Evolutionary conservation across 1,140 invertebrate species (phyloP), one percentile per base, ranked within the genome.

Genomic region (Sminthurinus signatus): DNA sequence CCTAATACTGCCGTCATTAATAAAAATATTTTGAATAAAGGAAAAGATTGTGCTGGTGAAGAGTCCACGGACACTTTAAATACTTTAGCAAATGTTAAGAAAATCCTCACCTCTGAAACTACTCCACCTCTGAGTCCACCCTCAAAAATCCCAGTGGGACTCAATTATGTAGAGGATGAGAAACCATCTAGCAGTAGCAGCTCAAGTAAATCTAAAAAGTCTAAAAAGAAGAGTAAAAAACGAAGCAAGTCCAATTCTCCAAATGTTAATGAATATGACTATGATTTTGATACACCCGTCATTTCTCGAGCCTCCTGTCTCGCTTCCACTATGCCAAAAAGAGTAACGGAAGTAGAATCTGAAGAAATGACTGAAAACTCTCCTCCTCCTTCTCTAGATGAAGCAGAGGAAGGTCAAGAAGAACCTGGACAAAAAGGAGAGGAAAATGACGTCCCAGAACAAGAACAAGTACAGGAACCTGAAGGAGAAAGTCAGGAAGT

Each of bases 61-160:
- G 50, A 62, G 19, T 28, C 48, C 5, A 54, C 31, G 28, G 60
- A 62, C 15, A 62, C 31, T 21, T 51, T 10, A 36, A 48, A 61
- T 36, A 25, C 25, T 5, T 19, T 25, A 12, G 5, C 23, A 10
- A 25, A 27, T 12, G 50, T 25, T 14, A 4, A 28, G 50, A 52
- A 17, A 46, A 46, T n/a, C 21, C 44, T 46, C 44, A 46, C 44
- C 4, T 10, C 15, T n/a, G 44, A 46, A 4, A 46, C 44, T 4
- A 46, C 44, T 8, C 44, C 44, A 17, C 44, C 44, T 19, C 15
- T 46, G 10, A 46, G 44, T 46, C 44, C 36, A 39, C 36, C 36
- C 44, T 15, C 32, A 36, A 36, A 46, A 46, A 46, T 8, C 44
- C 32, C 5, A 5, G 32, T 8, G 5, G 5, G 32, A 36, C 32